Evolutionary conservation across 2,113 vertebrate genomes (phyloP).

Genomic region (Lophura nycthemera): DNA sequence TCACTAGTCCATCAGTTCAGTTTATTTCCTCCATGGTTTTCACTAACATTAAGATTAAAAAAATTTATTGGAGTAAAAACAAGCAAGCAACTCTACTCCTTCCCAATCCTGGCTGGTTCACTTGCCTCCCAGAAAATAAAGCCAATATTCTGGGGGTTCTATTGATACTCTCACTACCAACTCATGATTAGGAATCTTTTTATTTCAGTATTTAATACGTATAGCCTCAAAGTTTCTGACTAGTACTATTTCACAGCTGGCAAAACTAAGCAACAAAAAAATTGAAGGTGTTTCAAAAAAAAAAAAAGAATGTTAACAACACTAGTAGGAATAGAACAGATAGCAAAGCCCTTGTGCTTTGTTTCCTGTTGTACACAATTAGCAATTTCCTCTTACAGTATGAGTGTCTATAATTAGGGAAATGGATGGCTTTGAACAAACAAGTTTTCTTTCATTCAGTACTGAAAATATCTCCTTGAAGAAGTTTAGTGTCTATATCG

Average conservation of each 20-base stretch:
- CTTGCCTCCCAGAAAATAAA: background rate
- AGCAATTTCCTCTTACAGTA: slow-evolving; percentile 36
- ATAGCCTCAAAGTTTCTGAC: background rate
- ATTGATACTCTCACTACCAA: background rate
- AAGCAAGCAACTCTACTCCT: background rate
- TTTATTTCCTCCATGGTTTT: background rate
- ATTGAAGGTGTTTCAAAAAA: background rate
- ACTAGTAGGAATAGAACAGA: background rate
- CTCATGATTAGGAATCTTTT: background rate
- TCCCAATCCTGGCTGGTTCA: background rate
- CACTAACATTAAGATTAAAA: background rate
- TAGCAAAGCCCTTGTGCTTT: background rate
- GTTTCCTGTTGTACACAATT: slow-evolving; percentile 35
- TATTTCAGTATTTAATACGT: background rate
- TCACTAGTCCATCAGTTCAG: background rate
- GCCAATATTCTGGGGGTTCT: background rate
- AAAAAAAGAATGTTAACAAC: background rate
- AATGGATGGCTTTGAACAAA: background rate
- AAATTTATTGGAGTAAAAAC: background rate
- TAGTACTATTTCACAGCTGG: background rate
- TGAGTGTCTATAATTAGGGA: slow-evolving; percentile 14
- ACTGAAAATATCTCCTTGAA: background rate
- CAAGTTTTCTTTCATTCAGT: background rate
- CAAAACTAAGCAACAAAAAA: background rate
- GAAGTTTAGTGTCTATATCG: background rate